Conservation (phyloP, 2,888 invertebrate genomes). For the Thumatha senex region DNA sequence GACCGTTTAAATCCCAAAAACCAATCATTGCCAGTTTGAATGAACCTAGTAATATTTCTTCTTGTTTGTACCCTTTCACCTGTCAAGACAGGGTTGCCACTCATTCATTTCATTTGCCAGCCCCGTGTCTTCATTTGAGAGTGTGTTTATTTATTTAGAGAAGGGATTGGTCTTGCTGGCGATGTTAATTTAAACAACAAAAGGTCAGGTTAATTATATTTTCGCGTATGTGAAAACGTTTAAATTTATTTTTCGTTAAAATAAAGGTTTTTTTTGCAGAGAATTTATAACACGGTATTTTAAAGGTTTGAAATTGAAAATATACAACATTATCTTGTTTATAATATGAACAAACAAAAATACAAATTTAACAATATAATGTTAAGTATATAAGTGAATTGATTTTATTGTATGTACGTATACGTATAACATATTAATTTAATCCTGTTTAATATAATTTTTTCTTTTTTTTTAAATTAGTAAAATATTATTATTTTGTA, state of each 20-base stretch:
- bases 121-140: neutral
- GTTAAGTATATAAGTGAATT: no score
- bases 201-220: neutral
- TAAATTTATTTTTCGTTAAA: neutral
- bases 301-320: no score
- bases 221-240: neutral
- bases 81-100: conserved; percentile 22
- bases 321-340: no score
- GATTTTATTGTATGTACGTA: no score
- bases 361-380: no score
- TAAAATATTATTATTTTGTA: no score
- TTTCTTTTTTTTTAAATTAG: no score
- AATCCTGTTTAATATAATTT: no score
- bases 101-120: conserved; percentile 6
- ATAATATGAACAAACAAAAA: no score
- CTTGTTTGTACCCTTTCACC: conserved; percentile 15
- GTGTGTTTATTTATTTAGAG: conserved; percentile 7
- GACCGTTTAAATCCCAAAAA: conserved; percentile 17
- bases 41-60: conserved; percentile 27
- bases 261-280: no score
- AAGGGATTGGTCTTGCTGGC: neutral
- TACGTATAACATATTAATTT: no score
- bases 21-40: conserved; percentile 29
- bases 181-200: neutral
- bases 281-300: no score